Evolutionary conservation across 2,797 vertebrate species (phyloP), one percentile per base, ranked within the genome.

Genomic region (Dermochelys coriacea): DNA sequence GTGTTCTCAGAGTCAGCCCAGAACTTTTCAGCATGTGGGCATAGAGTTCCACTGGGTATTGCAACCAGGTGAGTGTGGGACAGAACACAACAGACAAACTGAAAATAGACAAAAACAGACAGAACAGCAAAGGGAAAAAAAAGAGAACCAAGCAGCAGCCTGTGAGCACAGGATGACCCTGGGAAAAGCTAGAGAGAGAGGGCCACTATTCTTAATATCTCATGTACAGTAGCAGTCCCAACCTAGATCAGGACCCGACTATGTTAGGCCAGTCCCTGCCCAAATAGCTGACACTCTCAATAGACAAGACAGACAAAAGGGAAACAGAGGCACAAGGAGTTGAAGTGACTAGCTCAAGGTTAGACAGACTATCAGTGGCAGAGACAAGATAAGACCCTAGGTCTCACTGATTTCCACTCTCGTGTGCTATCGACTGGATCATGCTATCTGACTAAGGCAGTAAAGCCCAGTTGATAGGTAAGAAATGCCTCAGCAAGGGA

Each of bases 401-500:
- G 27, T 57, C 55, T 68, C 34, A 34, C 55, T 14, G 55, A 14
- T 59, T 59, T 64, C 61, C 61, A 64, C 61, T n/a, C 59, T 64
- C 7, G 4, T 68, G 34, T 37, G n/a, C 18, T 19, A 68, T 21
- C 18, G 9, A 37, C 34, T 37, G 34, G n/a, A 68, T 37, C 61
- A n/a, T 68, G 15, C 34, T 64, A 18, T 64, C 61, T n/a, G 16
- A 15, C 1, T 61, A n/a, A 0, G 0, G 2, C 18, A 64, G 29
- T 37, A 45, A 87, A 92, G 54, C 55, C 19, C 47, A 59, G 12
- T 23, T 85, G 57, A 78, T 41, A 25, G 8, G 21, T 37, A 57
- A 85, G 75, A 8, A 34, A 12, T 0, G 0, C 18, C 49, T n/a
- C 79, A 11, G 7, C 3, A 23, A 15, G 5, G 64, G 61, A 31